These are phyloP conservation scores for Seladonia tumulorum DNA, from an alignment of 2,888 invertebrate genomes.

Conservation along the genomic window DNA sequence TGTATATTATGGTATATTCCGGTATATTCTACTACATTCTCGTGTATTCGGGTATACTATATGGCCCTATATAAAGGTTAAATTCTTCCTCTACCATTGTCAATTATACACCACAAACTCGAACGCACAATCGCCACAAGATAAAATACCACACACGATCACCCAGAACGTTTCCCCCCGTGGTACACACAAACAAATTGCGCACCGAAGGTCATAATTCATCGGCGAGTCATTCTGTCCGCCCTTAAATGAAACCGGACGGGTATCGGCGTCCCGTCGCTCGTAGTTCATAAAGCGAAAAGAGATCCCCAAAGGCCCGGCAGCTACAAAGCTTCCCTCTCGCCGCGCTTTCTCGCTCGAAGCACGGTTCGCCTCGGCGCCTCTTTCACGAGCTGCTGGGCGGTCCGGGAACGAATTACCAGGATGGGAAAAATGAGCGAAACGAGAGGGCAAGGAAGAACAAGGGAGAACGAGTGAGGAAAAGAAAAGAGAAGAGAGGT, in stretches of 20 bases:
- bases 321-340: constrained; percentile 13
- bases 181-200: neutral
- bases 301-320: neutral
- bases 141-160: neutral
- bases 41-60: too few species aligned
- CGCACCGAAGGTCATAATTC: neutral
- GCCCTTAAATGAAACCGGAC: neutral
- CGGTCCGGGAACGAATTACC: constrained; percentile 18
- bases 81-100: neutral
- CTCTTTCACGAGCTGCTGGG: neutral
- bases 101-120: neutral
- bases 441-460: neutral
- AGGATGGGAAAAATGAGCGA: constrained; percentile 23
- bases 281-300: neutral
- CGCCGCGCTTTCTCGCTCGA: constrained; percentile 3
- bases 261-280: neutral
- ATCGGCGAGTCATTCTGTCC: neutral
- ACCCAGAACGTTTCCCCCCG: neutral
- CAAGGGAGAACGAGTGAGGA: neutral
- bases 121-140: neutral
- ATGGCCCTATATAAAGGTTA: too few species aligned
- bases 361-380: neutral
- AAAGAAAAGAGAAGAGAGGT: neutral
- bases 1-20: too few species aligned
- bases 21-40: too few species aligned